Evolutionary conservation across 2,113 vertebrate species (phyloP), one percentile per base, ranked within the genome.

Genomic region (Turnix velox): DNA sequence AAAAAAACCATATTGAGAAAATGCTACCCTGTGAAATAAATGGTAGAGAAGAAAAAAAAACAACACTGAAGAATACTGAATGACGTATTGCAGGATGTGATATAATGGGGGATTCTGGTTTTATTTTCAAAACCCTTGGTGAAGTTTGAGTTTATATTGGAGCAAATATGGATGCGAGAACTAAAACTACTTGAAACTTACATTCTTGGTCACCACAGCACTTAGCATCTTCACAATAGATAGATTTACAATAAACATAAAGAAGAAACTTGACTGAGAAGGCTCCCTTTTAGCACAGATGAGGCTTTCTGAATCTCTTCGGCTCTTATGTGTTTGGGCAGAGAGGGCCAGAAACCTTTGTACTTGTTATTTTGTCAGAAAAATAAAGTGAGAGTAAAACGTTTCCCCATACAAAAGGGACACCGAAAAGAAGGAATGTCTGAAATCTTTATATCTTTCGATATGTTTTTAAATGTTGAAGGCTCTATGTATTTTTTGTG

Each of bases 1-100:
- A 73, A 91, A 96, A 94, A 86, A 58, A 91, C 66, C 11, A 1
- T 91, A 62, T 82, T 2, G 3, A 71, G 80, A 87, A 93, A 84
- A 78, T 48, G 42, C 39, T 86, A 16, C 45, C 39, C 48, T 79
- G 67, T 88, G 75, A 95, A 92, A 65, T 52, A 86, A 85, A 54
- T 61, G 54, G 66, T 54, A 87, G 65, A 84, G 51, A 16, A 89
- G n/a, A 61, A 66, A 71, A 62, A 18, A 20, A 40, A 45, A 27
- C 31, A 10, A 18, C 22, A 12, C 4, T 40, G 54, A 63, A 67
- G 49, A 91, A 35, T 40, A 40, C 49, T 37, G 49, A 77, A 87
- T 77, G 48, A 54, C 13, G 61, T 59, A 74, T 58, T 87, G 66
- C 66, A 67, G 59, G 52, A 88, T 88, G 66, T 3, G 6, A 27